Evolutionary conservation across 2,797 vertebrate species (phyloP).

Genomic region (Salmo trutta): DNA sequence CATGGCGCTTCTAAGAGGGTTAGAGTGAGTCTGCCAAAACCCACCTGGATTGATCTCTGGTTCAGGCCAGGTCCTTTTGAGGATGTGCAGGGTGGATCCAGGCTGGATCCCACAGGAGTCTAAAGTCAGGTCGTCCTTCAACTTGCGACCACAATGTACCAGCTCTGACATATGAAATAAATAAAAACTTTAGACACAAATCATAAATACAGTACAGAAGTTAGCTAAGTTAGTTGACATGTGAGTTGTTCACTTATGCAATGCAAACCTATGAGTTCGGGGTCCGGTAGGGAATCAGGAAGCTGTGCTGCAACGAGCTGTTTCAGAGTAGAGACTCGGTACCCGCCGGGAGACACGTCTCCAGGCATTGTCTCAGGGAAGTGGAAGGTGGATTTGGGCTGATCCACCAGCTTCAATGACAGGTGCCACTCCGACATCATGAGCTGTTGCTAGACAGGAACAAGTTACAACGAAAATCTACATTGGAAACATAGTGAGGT

Average conservation of each 20-base stretch:
- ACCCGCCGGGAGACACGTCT: slow-evolving; percentile 83
- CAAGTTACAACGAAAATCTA: background rate
- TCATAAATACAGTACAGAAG: background rate
- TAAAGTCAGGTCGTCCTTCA: slow-evolving; percentile 91
- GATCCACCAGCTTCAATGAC: slow-evolving; percentile 87
- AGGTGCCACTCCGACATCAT: slow-evolving; percentile 89
- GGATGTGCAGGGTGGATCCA: slow-evolving; percentile 90
- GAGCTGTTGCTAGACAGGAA: background rate
- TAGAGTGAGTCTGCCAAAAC: slow-evolving; percentile 10
- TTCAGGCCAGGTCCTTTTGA: slow-evolving; percentile 93
- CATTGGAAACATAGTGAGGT: background rate
- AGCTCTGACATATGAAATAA: slow-evolving; percentile 76
- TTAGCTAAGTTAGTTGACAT: background rate
- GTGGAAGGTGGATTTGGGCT: slow-evolving; percentile 87
- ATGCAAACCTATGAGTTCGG: slow-evolving; percentile 88
- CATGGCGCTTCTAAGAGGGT: background rate
- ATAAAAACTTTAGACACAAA: background rate
- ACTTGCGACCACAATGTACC: slow-evolving; percentile 92
- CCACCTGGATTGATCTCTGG: slow-evolving; percentile 87
- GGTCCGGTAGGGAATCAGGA: slow-evolving; percentile 87
- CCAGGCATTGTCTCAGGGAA: slow-evolving; percentile 90
- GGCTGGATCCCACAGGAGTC: slow-evolving; percentile 92
- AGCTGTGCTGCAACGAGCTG: slow-evolving; percentile 91
- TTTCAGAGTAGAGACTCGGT: slow-evolving; percentile 88
- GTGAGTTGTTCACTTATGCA: background rate